Conservation (phyloP, 2,888 invertebrate genomes). For the Nezara viridula region DNA sequence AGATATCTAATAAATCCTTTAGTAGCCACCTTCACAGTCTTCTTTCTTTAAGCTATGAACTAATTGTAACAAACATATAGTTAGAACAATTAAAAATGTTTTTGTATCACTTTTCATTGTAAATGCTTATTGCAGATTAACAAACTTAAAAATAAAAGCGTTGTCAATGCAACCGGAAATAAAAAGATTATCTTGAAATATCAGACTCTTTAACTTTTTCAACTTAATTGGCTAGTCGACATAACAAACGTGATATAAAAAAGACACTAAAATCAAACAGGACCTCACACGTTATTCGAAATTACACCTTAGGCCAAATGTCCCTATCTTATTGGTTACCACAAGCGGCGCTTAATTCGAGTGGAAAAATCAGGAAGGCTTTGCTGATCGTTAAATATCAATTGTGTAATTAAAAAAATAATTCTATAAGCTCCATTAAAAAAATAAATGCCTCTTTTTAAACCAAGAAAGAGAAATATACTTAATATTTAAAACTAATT, state of each 20-base stretch:
- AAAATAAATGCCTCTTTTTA: background rate
- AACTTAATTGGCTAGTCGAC: background rate
- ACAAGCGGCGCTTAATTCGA: constrained; percentile 43
- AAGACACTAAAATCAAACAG: background rate
- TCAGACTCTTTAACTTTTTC: background rate
- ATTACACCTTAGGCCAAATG: constrained; percentile 57
- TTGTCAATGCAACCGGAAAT: background rate
- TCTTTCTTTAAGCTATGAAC: constrained; percentile 77
- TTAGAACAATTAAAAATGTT: constrained; percentile 55
- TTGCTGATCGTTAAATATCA: background rate
- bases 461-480: too few relatives aligned
- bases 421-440: background rate
- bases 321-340: constrained; percentile 57
- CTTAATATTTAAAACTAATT: background rate
- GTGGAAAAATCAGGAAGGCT: constrained; percentile 20
- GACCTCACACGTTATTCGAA: constrained; percentile 53
- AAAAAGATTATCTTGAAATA: background rate
- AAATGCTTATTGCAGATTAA: background rate
- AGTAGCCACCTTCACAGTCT: constrained; percentile 81
- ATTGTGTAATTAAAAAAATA: background rate
- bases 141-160: background rate
- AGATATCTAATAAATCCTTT: background rate
- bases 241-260: constrained; percentile 43
- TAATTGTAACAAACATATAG: constrained; percentile 54
- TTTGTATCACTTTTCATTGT: constrained; percentile 56